These are phyloP conservation scores for Callyntrura sp. DNA, from an alignment of 2,888 invertebrate species.

Conservation along the genomic window DNA sequence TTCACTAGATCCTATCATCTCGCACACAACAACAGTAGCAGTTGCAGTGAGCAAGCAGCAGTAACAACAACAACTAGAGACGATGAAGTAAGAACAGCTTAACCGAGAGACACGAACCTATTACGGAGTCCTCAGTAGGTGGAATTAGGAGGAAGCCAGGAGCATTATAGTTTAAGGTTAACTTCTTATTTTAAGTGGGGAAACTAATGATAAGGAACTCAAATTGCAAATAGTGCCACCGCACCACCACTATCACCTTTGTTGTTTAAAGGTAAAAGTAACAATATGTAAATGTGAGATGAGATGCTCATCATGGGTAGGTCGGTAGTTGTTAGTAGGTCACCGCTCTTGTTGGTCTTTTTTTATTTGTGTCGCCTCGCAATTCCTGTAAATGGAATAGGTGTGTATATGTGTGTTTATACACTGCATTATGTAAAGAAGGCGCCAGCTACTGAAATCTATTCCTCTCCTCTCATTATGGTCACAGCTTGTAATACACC, in stretches of 20 bases:
- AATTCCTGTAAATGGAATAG: neutral
- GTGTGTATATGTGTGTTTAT: too few species aligned
- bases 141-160: constrained; percentile 61
- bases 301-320: neutral
- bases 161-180: constrained; percentile 21
- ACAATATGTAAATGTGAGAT: too few species aligned
- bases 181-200: constrained; percentile 22
- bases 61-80: too few species aligned
- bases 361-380: neutral
- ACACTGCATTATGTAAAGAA: constrained; percentile 17
- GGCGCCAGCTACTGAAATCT: constrained; percentile 42
- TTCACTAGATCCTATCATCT: constrained; percentile 64
- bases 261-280: neutral
- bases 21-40: constrained; percentile 6
- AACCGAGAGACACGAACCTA: constrained; percentile 41
- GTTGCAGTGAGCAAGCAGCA: too few species aligned
- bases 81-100: constrained; percentile 60
- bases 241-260: neutral
- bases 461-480: constrained; percentile 62
- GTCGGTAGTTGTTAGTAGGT: neutral
- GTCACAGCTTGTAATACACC: constrained; percentile 34
- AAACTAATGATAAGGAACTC: neutral
- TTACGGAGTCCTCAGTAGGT: constrained; percentile 56
- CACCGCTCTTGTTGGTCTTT: neutral
- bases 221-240: constrained; percentile 11